Evolutionary conservation across 2,797 vertebrate species (phyloP).

Genomic region (Sebastes melanostomus): DNA sequence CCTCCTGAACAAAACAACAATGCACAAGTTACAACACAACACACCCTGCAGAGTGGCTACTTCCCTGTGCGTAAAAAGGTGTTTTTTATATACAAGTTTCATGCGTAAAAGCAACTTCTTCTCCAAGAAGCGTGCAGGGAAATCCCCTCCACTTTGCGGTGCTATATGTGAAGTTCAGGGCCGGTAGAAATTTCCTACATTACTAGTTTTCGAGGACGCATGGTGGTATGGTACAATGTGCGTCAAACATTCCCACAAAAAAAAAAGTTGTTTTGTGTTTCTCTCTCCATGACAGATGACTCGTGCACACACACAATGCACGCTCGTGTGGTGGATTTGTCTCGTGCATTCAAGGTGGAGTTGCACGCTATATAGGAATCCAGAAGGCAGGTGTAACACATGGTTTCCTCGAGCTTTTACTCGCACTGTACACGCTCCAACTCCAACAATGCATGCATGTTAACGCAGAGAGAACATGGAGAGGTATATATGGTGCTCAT

Average conservation of each 20-base stretch:
- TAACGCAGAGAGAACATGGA: slow-evolving; percentile 82
- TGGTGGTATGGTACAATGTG: slow-evolving; percentile 38
- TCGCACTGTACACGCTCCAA: neutral
- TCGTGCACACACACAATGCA: slow-evolving; percentile 37
- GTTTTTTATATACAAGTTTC: slow-evolving; percentile 26
- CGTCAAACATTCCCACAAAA: slow-evolving; percentile 6
- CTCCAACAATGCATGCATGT: slow-evolving; percentile 54
- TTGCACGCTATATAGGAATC: slow-evolving; percentile 19
- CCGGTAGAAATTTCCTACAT: slow-evolving; percentile 54
- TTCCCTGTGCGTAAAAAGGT: neutral
- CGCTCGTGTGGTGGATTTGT: slow-evolving; percentile 40
- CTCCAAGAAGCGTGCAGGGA: slow-evolving; percentile 3
- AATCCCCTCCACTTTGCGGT: slow-evolving; percentile 49
- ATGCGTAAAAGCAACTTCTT: slow-evolving; percentile 6
- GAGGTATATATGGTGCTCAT: slow-evolving; percentile 74
- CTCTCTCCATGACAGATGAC: slow-evolving; percentile 50
- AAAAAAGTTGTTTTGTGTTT: slow-evolving; percentile 48
- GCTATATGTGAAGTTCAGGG: slow-evolving; percentile 63
- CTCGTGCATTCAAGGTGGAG: slow-evolving; percentile 34
- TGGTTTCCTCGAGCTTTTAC: slow-evolving; percentile 44
- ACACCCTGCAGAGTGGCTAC: neutral
- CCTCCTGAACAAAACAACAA: slow-evolving; percentile 84
- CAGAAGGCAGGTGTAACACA: slow-evolving; percentile 77
- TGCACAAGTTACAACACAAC: slow-evolving; percentile 17
- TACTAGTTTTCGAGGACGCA: slow-evolving; percentile 30